Evolutionary conservation across 2,888 invertebrate genomes (phyloP).

Genomic region (Lysandra bellargus): DNA sequence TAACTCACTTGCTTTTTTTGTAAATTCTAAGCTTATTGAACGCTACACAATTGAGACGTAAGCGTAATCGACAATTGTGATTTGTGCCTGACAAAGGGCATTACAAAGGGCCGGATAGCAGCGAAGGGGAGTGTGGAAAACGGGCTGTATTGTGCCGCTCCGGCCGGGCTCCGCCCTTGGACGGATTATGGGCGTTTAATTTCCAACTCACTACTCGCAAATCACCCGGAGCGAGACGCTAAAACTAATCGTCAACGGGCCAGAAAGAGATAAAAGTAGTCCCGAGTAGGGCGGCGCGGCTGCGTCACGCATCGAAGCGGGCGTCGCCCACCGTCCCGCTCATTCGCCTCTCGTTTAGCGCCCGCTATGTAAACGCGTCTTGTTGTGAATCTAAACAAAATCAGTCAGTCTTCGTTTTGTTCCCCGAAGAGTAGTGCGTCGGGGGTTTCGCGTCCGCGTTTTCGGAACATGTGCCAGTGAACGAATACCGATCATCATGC

Average conservation of each 20-base stretch:
- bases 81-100: constrained; percentile 56
- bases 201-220: constrained; percentile 38
- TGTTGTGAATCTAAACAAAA: constrained; percentile 93
- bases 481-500: constrained; percentile 82
- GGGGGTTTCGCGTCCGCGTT: constrained; percentile 59
- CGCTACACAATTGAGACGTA: constrained; percentile 41
- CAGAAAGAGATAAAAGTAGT: constrained; percentile 40
- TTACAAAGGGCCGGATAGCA: constrained; percentile 52
- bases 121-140: constrained; percentile 51
- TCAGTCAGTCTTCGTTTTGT: constrained; percentile 83
- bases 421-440: constrained; percentile 69
- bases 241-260: constrained; percentile 29
- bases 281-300: constrained; percentile 54
- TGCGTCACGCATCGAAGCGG: constrained; percentile 45
- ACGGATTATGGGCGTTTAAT: constrained; percentile 49
- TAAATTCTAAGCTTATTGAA: constrained; percentile 30
- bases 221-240: constrained; percentile 39
- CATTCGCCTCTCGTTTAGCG: constrained; percentile 77
- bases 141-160: constrained; percentile 48
- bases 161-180: constrained; percentile 50
- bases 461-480: constrained; percentile 65
- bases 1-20: constrained; percentile 7
- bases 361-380: constrained; percentile 88
- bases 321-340: constrained; percentile 67
- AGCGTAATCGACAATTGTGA: constrained; percentile 53